Percentiles rank a stretch among this genome's conserved stretches.
phyloP scores from a whole-genome alignment of 1,140 invertebrate species.

The Cephus cinctus region DNA sequence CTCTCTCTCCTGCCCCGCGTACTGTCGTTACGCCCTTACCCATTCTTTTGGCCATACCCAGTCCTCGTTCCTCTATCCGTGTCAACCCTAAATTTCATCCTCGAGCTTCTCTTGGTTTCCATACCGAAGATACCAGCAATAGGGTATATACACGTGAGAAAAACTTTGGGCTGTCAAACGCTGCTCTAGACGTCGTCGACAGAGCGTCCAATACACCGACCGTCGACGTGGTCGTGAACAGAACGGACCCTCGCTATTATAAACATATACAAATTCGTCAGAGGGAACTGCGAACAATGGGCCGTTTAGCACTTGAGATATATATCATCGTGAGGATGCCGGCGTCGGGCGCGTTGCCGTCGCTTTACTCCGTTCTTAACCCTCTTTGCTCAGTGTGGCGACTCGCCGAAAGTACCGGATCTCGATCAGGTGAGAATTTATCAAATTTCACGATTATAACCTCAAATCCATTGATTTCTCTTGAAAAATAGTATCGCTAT shows the following conservation, averaged over 20 bases:
- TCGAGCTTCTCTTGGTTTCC: too few relatives aligned
- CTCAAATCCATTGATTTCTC: too few relatives aligned
- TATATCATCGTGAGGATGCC: conserved; percentile 47
- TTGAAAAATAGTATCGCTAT: too few relatives aligned
- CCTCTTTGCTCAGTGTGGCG: too few relatives aligned
- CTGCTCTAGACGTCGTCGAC: background rate
- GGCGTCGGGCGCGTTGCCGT: too few relatives aligned
- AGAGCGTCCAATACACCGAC: background rate
- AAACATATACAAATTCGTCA: conserved; percentile 58
- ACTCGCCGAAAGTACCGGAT: too few relatives aligned
- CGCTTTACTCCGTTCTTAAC: too few relatives aligned
- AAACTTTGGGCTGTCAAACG: background rate
- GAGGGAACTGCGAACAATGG: conserved; percentile 52
- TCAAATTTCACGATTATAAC: too few relatives aligned
- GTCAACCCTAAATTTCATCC: too few relatives aligned
- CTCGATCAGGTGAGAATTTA: too few relatives aligned
- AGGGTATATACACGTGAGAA: background rate
- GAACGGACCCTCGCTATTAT: conserved; percentile 46
- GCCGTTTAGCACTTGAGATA: conserved; percentile 54
- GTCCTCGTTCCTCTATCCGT: too few relatives aligned
- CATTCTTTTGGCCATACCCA: conserved; percentile 26
- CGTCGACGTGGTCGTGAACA: conserved; percentile 13
- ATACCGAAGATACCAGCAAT: background rate
- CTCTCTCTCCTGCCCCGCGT: background rate
- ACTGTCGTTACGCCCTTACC: too few relatives aligned